Conservation (phyloP, 2,888 invertebrate species). For the Allophyes oxyacanthae region DNA sequence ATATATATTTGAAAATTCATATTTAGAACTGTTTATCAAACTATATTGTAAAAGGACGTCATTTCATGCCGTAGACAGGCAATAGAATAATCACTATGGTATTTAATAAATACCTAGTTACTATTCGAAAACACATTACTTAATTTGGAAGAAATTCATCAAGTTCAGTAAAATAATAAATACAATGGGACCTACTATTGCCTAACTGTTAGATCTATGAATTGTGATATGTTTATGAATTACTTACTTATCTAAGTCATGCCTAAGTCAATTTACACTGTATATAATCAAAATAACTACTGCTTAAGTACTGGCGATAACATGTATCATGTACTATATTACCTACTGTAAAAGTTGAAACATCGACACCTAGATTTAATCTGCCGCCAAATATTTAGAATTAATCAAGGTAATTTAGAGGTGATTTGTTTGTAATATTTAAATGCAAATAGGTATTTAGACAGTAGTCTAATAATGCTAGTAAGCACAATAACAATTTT, state of each 20-base stretch:
- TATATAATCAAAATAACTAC: constrained; percentile 51
- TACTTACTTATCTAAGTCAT: constrained; percentile 63
- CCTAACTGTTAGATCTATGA: constrained; percentile 75
- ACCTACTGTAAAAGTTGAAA: constrained; percentile 38
- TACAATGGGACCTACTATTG: constrained; percentile 80
- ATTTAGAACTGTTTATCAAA: constrained; percentile 36
- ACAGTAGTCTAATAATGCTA: too few relatives aligned
- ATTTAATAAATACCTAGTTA: constrained; percentile 12
- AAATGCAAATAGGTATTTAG: too few relatives aligned
- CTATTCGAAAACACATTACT: constrained; percentile 25
- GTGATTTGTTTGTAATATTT: too few relatives aligned
- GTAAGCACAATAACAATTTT: too few relatives aligned
- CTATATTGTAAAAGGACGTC: constrained; percentile 5
- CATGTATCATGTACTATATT: constrained; percentile 29
- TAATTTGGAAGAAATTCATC: constrained; percentile 53
- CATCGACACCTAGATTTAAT: neutral
- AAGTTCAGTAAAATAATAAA: constrained; percentile 66
- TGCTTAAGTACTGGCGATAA: constrained; percentile 31
- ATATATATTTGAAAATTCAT: constrained; percentile 45
- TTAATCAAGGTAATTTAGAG: too few relatives aligned
- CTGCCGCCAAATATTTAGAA: neutral
- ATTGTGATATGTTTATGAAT: constrained; percentile 70
- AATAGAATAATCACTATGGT: constrained; percentile 11
- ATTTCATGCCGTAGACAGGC: constrained; percentile 30
- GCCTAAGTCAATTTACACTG: constrained; percentile 65